Conservation (phyloP, 2,797 vertebrate genomes). For the Ceyx erithaca region DNA sequence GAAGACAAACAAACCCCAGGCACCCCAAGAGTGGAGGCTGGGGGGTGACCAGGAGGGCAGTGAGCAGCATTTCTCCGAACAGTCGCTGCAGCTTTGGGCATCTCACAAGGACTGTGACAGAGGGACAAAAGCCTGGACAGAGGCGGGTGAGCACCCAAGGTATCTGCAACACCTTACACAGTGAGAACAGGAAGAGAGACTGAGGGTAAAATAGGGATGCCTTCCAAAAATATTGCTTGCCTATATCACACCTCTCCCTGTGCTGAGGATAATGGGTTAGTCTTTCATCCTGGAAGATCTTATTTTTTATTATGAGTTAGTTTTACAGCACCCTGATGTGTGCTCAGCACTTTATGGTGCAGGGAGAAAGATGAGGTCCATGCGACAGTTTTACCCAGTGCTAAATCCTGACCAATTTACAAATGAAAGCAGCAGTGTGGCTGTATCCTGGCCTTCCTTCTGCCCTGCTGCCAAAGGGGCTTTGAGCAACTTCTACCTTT, state of each 20-base stretch:
- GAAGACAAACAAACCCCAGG: neutral
- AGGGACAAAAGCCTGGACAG: neutral
- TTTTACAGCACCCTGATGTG: slow-evolving; percentile 36
- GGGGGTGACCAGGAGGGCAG: neutral
- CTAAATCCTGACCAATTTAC: slow-evolving; percentile 17
- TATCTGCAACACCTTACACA: neutral
- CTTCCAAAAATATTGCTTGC: neutral
- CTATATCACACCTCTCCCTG: neutral
- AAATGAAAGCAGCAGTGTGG: neutral
- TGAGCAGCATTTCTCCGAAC: neutral
- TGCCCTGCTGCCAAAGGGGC: neutral
- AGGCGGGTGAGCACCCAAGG: neutral
- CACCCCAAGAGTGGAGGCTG: neutral
- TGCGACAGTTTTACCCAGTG: neutral
- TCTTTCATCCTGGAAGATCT: slow-evolving; percentile 26
- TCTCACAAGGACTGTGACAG: accelerated
- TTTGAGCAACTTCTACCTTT: neutral
- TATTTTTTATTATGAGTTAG: slow-evolving; percentile 19
- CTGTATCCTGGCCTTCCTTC: neutral
- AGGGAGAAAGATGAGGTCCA: slow-evolving; percentile 12
- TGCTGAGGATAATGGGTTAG: neutral
- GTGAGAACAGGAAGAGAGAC: neutral
- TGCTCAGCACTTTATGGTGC: neutral
- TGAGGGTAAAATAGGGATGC: neutral
- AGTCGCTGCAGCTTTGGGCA: neutral